A percentile compares a stretch with the other conserved stretches of the same genome.
phyloP scores from a whole-genome alignment of 2,797 vertebrate species.

The Botia almorhae region DNA sequence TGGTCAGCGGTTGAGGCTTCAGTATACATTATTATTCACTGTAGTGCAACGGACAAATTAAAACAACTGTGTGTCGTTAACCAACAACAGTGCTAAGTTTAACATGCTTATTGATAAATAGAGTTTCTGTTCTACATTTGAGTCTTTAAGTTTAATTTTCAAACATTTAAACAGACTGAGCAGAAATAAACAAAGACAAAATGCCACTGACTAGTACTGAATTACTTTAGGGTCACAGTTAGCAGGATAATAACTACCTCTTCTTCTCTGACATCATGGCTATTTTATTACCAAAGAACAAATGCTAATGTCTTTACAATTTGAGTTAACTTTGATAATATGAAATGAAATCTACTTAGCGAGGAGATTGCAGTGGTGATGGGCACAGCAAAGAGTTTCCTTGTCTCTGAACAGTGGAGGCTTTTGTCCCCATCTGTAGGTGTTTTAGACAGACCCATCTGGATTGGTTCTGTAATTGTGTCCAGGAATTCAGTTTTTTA shows the following conservation, averaged over 20 bases:
- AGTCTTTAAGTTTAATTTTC: too few relatives aligned
- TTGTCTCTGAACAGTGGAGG: conserved; percentile 76
- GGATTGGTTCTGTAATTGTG: conserved; percentile 77
- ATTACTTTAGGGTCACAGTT: conserved; percentile 34
- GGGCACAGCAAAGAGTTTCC: conserved; percentile 67
- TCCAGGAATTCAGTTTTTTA: conserved; percentile 81
- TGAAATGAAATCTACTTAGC: conserved; percentile 68
- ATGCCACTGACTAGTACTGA: not conserved
- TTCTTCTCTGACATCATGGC: conserved; percentile 59
- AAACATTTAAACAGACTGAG: not conserved
- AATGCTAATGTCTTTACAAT: conserved; percentile 69
- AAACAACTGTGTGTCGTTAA: conserved; percentile 44
- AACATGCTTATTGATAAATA: not conserved
- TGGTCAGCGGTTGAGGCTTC: conserved; percentile 51
- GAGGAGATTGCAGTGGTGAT: conserved; percentile 64
- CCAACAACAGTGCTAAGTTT: not conserved
- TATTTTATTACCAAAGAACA: conserved; percentile 67
- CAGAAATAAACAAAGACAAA: not conserved
- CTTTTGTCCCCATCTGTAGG: conserved; percentile 78
- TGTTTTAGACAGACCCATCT: conserved; percentile 78
- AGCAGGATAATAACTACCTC: conserved; percentile 3
- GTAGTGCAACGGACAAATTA: conserved; percentile 66
- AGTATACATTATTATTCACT: conserved; percentile 57
- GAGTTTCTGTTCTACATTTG: not conserved
- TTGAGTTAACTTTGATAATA: conserved; percentile 79